Evolutionary conservation across 2,113 vertebrate species (phyloP).

Genomic region (Actenoides hombroni): DNA sequence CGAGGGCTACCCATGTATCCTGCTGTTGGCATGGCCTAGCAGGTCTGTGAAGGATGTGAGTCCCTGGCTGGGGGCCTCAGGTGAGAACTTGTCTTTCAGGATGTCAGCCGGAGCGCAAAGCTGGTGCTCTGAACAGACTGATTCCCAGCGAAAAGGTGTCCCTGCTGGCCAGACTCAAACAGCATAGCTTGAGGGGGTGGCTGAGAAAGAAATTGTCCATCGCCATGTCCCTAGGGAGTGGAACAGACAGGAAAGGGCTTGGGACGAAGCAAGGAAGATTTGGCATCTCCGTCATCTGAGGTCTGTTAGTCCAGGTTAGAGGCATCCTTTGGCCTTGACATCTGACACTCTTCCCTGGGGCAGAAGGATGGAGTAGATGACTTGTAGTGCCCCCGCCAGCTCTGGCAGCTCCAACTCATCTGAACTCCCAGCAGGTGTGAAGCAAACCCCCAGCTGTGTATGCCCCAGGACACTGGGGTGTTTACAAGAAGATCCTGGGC

Average conservation of each 20-base stretch:
- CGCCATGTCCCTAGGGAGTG: not conserved
- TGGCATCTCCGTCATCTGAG: not conserved
- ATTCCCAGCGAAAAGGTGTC: not conserved
- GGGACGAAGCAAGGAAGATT: not conserved
- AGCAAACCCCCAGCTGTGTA: not conserved
- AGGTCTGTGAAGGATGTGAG: not conserved
- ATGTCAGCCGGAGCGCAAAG: not conserved
- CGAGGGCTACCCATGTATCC: accelerated
- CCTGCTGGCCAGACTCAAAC: not conserved
- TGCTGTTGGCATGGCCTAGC: not conserved
- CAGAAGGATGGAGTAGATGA: not conserved
- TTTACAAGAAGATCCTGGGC: not conserved
- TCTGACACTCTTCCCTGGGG: not conserved
- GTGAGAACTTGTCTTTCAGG: not conserved
- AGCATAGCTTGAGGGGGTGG: not conserved
- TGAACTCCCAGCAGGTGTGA: not conserved
- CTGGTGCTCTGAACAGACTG: not conserved
- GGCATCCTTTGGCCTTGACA: not conserved
- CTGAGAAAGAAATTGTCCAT: not conserved
- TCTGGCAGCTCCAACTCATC: not conserved
- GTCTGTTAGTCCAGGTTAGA: not conserved
- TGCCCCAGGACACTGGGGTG: accelerated
- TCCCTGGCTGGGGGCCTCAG: not conserved
- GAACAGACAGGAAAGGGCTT: not conserved
- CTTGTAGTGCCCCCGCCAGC: not conserved